A percentile compares a stretch with the other conserved stretches of the same genome.
Evolutionary conservation across 2,113 vertebrate genomes (phyloP).

Genomic region (Psittacula cyanocephala): DNA sequence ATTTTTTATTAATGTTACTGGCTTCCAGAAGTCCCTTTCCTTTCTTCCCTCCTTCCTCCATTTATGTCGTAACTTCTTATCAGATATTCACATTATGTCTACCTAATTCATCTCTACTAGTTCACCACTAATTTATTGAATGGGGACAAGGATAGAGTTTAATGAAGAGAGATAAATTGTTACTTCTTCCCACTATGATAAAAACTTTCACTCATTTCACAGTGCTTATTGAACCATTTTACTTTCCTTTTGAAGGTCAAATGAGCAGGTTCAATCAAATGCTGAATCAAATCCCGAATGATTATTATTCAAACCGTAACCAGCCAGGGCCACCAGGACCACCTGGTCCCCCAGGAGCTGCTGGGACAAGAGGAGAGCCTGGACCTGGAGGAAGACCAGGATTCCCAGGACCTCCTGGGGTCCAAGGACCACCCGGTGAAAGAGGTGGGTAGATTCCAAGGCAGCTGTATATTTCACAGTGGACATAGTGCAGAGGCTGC

Average conservation of each 20-base stretch:
- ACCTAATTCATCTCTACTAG: neutral
- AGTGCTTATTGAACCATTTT: neutral
- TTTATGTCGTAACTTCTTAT: neutral
- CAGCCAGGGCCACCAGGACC: slow-evolving; percentile 89
- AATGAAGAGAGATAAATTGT: neutral
- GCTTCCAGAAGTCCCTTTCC: neutral
- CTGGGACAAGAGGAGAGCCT: slow-evolving; percentile 87
- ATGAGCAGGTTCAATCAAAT: slow-evolving; percentile 92
- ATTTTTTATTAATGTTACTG: neutral
- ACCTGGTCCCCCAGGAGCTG: slow-evolving; percentile 80
- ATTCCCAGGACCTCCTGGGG: slow-evolving; percentile 89
- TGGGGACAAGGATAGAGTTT: neutral
- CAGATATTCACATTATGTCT: neutral
- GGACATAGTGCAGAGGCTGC: neutral
- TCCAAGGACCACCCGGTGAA: slow-evolving; percentile 88
- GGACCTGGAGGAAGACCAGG: slow-evolving; percentile 87
- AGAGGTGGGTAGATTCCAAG: slow-evolving; percentile 76
- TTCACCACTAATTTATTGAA: neutral
- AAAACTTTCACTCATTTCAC: neutral
- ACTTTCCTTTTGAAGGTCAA: slow-evolving; percentile 79
- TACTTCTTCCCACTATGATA: neutral
- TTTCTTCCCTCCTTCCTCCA: neutral
- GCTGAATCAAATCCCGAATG: slow-evolving; percentile 94
- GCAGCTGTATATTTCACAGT: neutral
- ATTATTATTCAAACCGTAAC: slow-evolving; percentile 84